These are phyloP conservation scores for Parazoanthus swiftii DNA, from an alignment of 92 coral and sea anemone genomes.

Conservation along the genomic window DNA sequence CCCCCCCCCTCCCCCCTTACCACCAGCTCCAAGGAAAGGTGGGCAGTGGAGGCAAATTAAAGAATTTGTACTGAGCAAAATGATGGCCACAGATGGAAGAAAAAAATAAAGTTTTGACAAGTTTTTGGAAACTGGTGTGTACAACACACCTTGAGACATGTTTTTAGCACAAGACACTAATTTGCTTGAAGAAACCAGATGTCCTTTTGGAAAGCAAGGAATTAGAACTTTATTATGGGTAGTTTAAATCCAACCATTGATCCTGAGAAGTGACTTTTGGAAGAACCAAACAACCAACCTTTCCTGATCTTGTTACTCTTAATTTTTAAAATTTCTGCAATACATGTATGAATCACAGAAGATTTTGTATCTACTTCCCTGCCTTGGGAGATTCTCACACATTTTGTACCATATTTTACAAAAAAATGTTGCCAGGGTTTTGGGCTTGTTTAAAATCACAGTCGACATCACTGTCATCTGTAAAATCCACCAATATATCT, in stretches of 20 bases:
- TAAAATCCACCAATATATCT: neutral
- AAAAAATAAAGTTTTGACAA: neutral
- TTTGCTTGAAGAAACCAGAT: neutral
- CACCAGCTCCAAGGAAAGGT: no score
- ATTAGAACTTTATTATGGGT: neutral
- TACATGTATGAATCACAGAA: neutral
- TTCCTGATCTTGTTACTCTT: slow-evolving; percentile 2
- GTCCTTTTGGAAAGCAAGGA: neutral
- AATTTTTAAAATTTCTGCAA: neutral
- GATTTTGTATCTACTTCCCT: neutral
- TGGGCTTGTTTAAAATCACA: neutral
- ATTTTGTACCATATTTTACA: neutral
- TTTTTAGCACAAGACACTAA: neutral
- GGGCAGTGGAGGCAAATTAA: no score
- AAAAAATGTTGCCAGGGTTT: neutral
- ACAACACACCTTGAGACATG: neutral
- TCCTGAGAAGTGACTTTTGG: neutral
- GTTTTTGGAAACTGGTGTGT: neutral
- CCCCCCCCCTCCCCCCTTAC: no score
- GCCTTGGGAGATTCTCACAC: neutral
- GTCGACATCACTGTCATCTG: neutral
- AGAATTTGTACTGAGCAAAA: no score
- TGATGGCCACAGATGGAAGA: no score
- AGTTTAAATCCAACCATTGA: neutral
- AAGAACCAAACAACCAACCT: neutral